Conservation (phyloP, 2,113 vertebrate genomes). For the Choloepus hoffmanni region DNA sequence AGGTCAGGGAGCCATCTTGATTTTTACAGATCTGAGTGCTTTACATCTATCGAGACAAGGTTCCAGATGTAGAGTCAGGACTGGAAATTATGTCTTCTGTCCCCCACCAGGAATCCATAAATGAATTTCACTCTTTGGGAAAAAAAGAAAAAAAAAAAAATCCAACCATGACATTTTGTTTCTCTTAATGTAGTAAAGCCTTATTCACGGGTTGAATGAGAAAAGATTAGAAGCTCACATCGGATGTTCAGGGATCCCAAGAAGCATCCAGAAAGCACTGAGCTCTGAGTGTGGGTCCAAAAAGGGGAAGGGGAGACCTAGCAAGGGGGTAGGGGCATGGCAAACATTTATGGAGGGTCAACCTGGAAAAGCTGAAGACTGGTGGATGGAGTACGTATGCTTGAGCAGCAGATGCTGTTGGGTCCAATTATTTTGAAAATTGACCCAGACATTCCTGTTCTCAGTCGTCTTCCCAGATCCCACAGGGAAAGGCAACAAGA, state of each 20-base stretch:
- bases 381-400: background rate
- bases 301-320: background rate
- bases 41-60: background rate
- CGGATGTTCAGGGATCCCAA: background rate
- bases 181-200: background rate
- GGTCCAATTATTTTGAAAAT: background rate
- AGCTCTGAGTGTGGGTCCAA: background rate
- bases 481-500: background rate
- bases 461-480: background rate
- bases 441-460: background rate
- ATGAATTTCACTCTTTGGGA: conserved; percentile 6
- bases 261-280: background rate
- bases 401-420: background rate
- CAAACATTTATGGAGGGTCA: background rate
- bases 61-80: background rate
- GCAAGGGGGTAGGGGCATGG: no score
- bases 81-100: background rate
- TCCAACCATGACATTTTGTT: background rate
- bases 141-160: background rate
- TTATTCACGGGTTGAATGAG: background rate
- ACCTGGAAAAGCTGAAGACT: background rate
- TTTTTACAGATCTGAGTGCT: background rate
- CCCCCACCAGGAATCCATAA: background rate
- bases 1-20: background rate
- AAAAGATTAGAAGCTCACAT: conserved; percentile 12